These are phyloP conservation scores for Synanthedon formicaeformis DNA, from an alignment of 2,888 invertebrate species.

Conservation along the genomic window DNA sequence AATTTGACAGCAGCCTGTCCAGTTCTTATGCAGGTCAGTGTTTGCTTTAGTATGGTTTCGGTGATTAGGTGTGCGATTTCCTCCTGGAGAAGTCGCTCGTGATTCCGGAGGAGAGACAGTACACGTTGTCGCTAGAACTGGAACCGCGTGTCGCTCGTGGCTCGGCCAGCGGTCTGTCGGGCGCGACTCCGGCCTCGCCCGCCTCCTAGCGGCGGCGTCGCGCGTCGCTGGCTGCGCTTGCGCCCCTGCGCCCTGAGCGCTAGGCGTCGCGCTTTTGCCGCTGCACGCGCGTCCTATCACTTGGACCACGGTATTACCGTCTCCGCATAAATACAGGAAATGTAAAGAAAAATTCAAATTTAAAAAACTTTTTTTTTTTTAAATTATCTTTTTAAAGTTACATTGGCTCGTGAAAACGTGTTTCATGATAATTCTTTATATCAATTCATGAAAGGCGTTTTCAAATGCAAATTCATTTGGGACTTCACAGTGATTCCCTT, in stretches of 20 bases:
- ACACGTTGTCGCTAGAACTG: slow-evolving; percentile 83
- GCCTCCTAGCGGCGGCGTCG: slow-evolving; percentile 61
- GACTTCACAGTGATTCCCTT: no score
- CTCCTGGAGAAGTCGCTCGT: slow-evolving; percentile 82
- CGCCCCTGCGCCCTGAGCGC: slow-evolving; percentile 43
- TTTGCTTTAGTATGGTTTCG: not conserved
- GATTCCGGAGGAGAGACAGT: slow-evolving; percentile 86
- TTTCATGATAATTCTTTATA: no score
- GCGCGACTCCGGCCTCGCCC: slow-evolving; percentile 32
- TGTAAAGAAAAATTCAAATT: no score
- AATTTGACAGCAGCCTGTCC: no score
- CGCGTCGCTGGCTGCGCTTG: slow-evolving; percentile 59
- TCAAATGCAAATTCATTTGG: no score
- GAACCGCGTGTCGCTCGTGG: slow-evolving; percentile 79
- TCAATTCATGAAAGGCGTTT: no score
- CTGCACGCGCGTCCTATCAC: not conserved
- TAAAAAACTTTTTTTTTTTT: no score
- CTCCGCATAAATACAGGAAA: no score
- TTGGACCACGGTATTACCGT: no score
- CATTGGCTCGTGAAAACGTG: no score
- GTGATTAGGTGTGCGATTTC: slow-evolving; percentile 71
- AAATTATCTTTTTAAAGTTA: no score
- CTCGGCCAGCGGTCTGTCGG: slow-evolving; percentile 29
- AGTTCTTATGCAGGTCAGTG: no score
- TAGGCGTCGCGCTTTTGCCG: slow-evolving; percentile 16